Evolutionary conservation across 2,797 vertebrate species (phyloP), one percentile per base, ranked within the genome.

Genomic region (Pseudopleuronectes americanus): DNA sequence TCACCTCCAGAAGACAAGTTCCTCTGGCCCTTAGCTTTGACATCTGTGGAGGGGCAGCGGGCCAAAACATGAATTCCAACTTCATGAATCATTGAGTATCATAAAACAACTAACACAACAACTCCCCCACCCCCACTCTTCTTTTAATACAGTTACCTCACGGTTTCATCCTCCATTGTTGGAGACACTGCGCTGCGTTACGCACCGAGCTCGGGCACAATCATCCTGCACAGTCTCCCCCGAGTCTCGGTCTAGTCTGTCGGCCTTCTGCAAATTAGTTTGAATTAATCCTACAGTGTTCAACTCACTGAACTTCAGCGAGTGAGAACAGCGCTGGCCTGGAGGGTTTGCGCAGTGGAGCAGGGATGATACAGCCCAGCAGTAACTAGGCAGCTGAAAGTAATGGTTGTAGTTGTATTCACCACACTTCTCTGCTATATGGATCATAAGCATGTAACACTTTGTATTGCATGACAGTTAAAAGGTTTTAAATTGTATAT

Each of bases 231-330:
- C 19, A 24, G 31, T 51, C 71, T 64, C 73, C 55, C 57, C 61
- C 60, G 53, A 67, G 48, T 83, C 48, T 68, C 71, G 21, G 61
- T 71, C 68, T 77, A 78, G 71, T 77, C 74, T 79, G 78, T 75
- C 62, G 74, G 77, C 68, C 81, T 87, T 86, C 80, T 89, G 79
- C 84, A 86, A 81, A 89, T 90, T 79, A 76, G 76, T 74, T 45
- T 33, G 57, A 91, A 90, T 87, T 80, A 83, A 87, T 85, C 79
- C 72, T 75, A 28, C 68, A 49, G 61, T 57, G 68, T 90, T 80
- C 68, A 48, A 81, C 75, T 91, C 84, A 80, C 62, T 92, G 87
- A 91, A 82, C 86, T 76, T 83, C 88, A 76, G 64, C 71, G 58
- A 26, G 81, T 54, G 28, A 80, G 84, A 78, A 80, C 81, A 74